phyloP scores from a whole-genome alignment of 2,797 vertebrate genomes.

The Distichodus sexfasciatus region DNA sequence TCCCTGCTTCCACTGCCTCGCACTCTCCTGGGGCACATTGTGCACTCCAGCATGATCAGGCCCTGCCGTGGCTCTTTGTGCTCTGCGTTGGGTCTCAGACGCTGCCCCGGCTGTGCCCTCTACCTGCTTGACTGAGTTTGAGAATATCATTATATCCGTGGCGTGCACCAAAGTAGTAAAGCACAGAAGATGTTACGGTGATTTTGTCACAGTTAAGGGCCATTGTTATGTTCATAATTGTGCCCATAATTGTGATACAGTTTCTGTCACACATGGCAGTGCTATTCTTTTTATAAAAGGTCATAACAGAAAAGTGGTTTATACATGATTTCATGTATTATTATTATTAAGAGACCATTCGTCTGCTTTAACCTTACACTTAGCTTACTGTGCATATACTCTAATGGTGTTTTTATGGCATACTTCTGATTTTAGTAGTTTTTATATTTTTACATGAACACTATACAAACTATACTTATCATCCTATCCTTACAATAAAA shows the following conservation, averaged over 20 bases:
- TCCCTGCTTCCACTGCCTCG: not conserved
- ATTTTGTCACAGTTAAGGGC: not conserved
- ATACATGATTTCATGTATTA: too few species aligned
- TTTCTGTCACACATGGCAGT: not conserved
- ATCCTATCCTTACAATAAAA: too few species aligned
- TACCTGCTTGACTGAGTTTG: not conserved
- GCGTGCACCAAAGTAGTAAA: not conserved
- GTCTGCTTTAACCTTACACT: too few species aligned
- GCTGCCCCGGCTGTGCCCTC: constrained; percentile 20
- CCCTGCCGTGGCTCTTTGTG: not conserved
- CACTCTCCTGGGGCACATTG: not conserved
- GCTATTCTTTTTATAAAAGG: too few species aligned
- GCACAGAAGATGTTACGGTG: not conserved
- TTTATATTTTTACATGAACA: too few species aligned
- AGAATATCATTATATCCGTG: not conserved
- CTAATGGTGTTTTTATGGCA: too few species aligned
- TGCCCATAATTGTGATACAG: not conserved
- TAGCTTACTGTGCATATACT: too few species aligned
- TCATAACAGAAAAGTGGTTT: too few species aligned
- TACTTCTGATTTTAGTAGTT: too few species aligned
- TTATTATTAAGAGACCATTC: too few species aligned
- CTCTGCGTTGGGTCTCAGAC: constrained; percentile 10
- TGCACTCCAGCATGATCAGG: not conserved
- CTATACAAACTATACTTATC: too few species aligned
- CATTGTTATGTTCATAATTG: not conserved